Conservation (phyloP, 2,888 invertebrate species). For the Phortica magna region DNA sequence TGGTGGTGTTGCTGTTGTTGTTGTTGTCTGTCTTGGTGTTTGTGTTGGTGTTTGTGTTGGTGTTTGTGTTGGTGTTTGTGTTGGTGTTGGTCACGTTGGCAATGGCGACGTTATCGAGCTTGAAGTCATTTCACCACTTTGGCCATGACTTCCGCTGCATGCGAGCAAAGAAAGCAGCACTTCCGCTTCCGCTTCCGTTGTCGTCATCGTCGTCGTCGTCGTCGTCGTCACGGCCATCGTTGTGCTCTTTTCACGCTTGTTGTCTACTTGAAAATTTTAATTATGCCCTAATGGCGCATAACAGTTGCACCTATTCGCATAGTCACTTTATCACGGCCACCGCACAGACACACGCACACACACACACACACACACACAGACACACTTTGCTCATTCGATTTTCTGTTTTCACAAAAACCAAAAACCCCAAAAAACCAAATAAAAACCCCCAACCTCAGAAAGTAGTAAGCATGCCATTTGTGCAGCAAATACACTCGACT, state of each 20-base stretch:
- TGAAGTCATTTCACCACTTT: neutral
- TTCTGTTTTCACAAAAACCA: neutral
- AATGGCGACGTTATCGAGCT: slow-evolving; percentile 1
- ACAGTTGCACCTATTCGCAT: slow-evolving; percentile 58
- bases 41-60: neutral
- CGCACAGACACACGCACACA: too few relatives aligned
- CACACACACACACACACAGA: too few relatives aligned
- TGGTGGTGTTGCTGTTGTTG: neutral
- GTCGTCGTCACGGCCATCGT: slow-evolving; percentile 2
- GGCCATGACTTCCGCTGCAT: slow-evolving; percentile 8
- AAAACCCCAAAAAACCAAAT: too few relatives aligned
- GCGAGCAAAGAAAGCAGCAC: slow-evolving; percentile 7
- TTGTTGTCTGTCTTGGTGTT: neutral
- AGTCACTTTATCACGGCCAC: slow-evolving; percentile 8
- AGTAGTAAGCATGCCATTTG: too few relatives aligned
- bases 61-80: neutral
- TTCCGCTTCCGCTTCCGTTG: slow-evolving; percentile 34
- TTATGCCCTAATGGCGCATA: slow-evolving; percentile 75
- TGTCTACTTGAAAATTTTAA: slow-evolving; percentile 73
- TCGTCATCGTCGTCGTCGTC: slow-evolving; percentile 29
- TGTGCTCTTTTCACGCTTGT: slow-evolving; percentile 37
- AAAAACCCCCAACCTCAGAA: too few relatives aligned
- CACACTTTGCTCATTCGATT: neutral
- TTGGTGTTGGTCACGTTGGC: slow-evolving; percentile 1
- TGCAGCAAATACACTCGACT: neutral